phyloP scores from a whole-genome alignment of 2,113 vertebrate genomes.

The Aegypius monachus region DNA sequence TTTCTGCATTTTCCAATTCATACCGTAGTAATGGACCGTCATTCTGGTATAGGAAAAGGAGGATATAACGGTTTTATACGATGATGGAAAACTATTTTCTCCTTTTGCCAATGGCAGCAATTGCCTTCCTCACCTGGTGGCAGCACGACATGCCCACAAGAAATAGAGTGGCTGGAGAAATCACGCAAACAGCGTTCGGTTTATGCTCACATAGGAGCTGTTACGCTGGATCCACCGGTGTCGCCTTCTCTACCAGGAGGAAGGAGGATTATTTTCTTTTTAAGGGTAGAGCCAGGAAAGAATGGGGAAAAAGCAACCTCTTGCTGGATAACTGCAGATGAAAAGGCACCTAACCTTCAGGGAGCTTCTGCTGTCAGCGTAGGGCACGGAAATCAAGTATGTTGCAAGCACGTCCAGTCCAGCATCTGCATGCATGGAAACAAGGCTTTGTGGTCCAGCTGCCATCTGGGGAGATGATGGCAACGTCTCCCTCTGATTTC shows the following conservation, averaged over 20 bases:
- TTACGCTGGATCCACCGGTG: not conserved
- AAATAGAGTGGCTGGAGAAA: not conserved
- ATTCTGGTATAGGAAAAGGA: not conserved
- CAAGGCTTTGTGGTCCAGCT: not conserved
- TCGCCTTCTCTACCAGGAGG: not conserved
- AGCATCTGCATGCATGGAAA: not conserved
- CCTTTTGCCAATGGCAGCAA: not conserved
- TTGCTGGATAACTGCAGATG: not conserved
- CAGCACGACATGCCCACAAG: not conserved
- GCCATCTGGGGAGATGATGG: not conserved
- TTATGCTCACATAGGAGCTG: not conserved
- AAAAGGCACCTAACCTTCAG: not conserved
- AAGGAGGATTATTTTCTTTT: not conserved
- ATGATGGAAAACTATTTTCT: not conserved
- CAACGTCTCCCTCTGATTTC: not conserved
- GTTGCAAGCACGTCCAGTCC: not conserved
- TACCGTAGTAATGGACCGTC: not conserved
- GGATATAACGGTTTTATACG: not conserved
- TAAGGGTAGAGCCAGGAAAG: not conserved
- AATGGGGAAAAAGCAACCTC: not conserved
- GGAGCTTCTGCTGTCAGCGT: not conserved
- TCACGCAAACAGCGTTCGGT: rapidly evolving
- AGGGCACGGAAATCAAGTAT: not conserved
- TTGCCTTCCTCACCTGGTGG: not conserved
- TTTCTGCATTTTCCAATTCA: not conserved